Conservation (phyloP, 2,888 invertebrate species). For the Nemotelus nigrinus region DNA sequence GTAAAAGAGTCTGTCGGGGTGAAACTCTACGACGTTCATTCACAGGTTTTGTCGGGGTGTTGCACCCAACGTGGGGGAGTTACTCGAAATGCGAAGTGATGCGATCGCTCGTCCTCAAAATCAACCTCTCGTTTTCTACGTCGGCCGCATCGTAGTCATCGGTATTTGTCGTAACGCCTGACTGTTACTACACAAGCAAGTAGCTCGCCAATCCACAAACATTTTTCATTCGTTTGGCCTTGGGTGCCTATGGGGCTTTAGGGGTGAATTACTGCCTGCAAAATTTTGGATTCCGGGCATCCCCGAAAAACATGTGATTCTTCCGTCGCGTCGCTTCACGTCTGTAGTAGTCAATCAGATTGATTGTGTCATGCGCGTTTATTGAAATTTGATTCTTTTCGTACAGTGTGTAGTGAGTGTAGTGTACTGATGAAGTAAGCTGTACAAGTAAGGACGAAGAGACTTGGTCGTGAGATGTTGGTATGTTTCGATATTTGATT, state of each 20-base stretch:
- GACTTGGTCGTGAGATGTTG: too few species aligned
- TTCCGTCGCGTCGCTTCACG: slow-evolving; percentile 1
- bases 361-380: slow-evolving; percentile 39
- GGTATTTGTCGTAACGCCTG: too few species aligned
- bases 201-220: not conserved
- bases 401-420: too few species aligned
- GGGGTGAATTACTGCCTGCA: slow-evolving; percentile 35
- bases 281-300: slow-evolving; percentile 35
- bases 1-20: slow-evolving; percentile 2
- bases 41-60: slow-evolving; percentile 35
- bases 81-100: too few species aligned
- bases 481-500: too few species aligned
- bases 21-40: slow-evolving; percentile 25
- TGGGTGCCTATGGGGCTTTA: slow-evolving; percentile 21
- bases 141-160: too few species aligned
- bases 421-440: too few species aligned
- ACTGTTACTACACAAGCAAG: too few species aligned
- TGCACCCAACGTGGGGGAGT: not conserved
- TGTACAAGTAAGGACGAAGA: too few species aligned
- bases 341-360: slow-evolving; percentile 2
- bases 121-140: too few species aligned
- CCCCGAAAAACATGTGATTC: slow-evolving; percentile 31
- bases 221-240: slow-evolving; percentile 12
- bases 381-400: too few species aligned
- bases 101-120: too few species aligned